Base-by-base conservation (phyloP, 2,888 invertebrate genomes). In the Rutpela maculata region DNA sequence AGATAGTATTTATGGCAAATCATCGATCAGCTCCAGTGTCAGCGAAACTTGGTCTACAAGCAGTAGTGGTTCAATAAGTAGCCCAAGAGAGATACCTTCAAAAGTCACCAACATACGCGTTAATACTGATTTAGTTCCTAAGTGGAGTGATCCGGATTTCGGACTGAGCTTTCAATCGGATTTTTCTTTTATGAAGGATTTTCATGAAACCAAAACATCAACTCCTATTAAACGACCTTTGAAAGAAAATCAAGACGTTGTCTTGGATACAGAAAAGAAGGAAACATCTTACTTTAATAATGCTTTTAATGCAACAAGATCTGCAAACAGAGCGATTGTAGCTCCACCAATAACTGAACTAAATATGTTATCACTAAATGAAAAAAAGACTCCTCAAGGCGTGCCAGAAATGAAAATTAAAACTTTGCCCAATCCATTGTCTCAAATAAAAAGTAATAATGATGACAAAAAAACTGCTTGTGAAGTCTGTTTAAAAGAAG, bases 71-170 rank as follows among this genome's bases (percentile, higher is more conserved):
- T 72, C 72, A 3, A 72, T 78, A 31, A 22, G 43, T 6, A 72
- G 75, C 18, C 11, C 62, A 12, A 72, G 59, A 78, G 78, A 78
- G 62, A 65, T 70, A 74, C 18, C 35, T 17, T 72, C 78, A 26
- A 71, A 72, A 22, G 15, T 70, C 15, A 26, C 26, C 31, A 55
- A 19, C 6, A 11, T 19, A 22, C 17, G 2, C 5, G 6, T 12
- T 12, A 43, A 67, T 43, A 5, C 65, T 10, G 11, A 9, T 11
- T 18, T 38, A 26, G 7, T 0, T 9, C 15, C 38, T 6, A 10
- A 10, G 4, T 43, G 35, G 35, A 35, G 15, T 19, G 62, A 62
- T 26, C 60, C 50, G 9, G 62, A 55, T 55, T 63, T 43, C 0
- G 38, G 50, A 26, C 1, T 11, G 11, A 62, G 60, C 55, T 55